Evolutionary conservation across 2,888 invertebrate species (phyloP).

Genomic region (Ptilodon capucinus): DNA sequence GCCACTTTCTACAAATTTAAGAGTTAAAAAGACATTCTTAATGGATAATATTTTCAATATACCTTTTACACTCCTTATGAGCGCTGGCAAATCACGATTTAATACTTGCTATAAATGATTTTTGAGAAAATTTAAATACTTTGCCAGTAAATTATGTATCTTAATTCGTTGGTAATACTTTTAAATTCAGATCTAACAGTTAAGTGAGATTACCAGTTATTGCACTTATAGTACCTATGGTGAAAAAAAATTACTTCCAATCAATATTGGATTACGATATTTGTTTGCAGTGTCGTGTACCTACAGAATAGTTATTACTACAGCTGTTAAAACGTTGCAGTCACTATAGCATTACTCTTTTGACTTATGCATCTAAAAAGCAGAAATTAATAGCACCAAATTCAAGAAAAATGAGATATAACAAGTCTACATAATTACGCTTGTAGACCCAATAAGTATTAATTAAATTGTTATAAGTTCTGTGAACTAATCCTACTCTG

Average conservation of each 20-base stretch:
- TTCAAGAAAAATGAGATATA: not conserved
- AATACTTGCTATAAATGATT: too few species aligned
- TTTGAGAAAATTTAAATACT: too few species aligned
- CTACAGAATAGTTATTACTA: not conserved
- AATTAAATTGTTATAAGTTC: not conserved
- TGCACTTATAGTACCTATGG: not conserved
- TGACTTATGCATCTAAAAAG: not conserved
- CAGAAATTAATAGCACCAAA: not conserved
- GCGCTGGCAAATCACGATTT: too few species aligned
- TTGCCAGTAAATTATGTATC: slow-evolving; percentile 5
- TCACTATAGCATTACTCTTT: not conserved
- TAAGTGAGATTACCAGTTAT: not conserved
- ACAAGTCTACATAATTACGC: not conserved
- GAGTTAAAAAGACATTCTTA: too few species aligned
- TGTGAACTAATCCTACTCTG: not conserved
- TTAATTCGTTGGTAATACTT: slow-evolving; percentile 6
- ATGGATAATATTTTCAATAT: too few species aligned
- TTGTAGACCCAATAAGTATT: not conserved
- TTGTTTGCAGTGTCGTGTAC: not conserved
- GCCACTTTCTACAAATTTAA: slow-evolving; percentile 9
- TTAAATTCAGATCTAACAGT: not conserved
- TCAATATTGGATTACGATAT: not conserved
- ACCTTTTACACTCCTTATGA: too few species aligned
- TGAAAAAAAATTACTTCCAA: too few species aligned
- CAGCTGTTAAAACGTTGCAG: slow-evolving; percentile 1